Evolutionary conservation across 2,888 invertebrate species (phyloP), one percentile per base, ranked within the genome.

Genomic region (Nebria salina): DNA sequence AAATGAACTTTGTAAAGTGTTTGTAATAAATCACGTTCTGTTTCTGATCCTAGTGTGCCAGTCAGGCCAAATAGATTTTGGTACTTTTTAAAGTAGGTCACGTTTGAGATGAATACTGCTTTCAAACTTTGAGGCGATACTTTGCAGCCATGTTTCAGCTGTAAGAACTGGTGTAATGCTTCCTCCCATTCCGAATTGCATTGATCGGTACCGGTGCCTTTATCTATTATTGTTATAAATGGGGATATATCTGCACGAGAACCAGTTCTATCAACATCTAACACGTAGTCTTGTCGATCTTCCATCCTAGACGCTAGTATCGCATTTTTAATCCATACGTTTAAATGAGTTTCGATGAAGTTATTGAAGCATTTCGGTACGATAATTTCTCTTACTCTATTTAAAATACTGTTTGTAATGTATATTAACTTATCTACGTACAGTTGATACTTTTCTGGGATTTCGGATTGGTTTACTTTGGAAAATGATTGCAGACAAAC

Each of bases 111-210:
- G 82, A 87, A 89, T 78, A 87, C 86, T 11, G 87, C 85, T 77
- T 87, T 88, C 1, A 89, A 83, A 76, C 86, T 86, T 73, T 87
- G 85, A 2, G 85, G 77, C 2, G 86, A 84, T 4, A 88, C 76
- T 75, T 79, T 79, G 86, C 86, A 83, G 88, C 88, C 82, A 82
- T 89, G 88, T 82, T 89, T 89, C 2, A 89, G 84, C 82, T 89
- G 88, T 7, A 89, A 82, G 82, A 88, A 89, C 83, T 89, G 89
- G 81, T 88, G 88, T 15, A 89, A 83, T 0, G 85, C 89, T 78
- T 87, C 85, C 41, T 85, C 86, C 89, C 89, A 89, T 73, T 88
- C 86, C 2, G 87, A 86, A 42, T 85, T 86, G 8, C 83, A 82
- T 80, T 86, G 84, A 79, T 87, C 88, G 0, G 87, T 86, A 6